phyloP scores from a whole-genome alignment of 2,888 invertebrate species.

The Anthrax anthrax region DNA sequence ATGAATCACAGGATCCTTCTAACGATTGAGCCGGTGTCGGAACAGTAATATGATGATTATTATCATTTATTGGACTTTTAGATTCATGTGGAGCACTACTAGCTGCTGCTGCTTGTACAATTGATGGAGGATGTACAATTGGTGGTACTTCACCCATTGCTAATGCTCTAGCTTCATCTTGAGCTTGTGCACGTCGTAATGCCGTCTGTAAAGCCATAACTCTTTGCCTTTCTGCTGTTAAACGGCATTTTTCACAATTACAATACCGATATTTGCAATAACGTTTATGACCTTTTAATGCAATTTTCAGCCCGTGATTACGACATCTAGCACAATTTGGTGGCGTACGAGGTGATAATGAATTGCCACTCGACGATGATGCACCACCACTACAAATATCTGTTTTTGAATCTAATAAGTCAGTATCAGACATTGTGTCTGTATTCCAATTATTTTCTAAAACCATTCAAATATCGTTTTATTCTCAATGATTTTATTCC shows the following conservation, averaged over 20 bases:
- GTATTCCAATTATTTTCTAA: slow-evolving; percentile 30
- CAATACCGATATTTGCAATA: slow-evolving; percentile 79
- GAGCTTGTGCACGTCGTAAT: slow-evolving; percentile 65
- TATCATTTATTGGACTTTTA: slow-evolving; percentile 18
- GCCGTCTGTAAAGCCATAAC: slow-evolving; percentile 86
- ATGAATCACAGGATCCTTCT: slow-evolving; percentile 42
- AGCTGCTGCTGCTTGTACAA: slow-evolving; percentile 3
- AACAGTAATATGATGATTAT: slow-evolving; percentile 31
- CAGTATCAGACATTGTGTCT: slow-evolving; percentile 38
- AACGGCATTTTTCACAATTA: slow-evolving; percentile 70
- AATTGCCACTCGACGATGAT: slow-evolving; percentile 39
- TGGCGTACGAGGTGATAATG: slow-evolving; percentile 58
- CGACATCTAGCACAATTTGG: slow-evolving; percentile 88
- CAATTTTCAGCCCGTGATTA: slow-evolving; percentile 79
- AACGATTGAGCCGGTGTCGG: slow-evolving; percentile 33
- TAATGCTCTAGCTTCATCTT: slow-evolving; percentile 55
- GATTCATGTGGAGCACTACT: slow-evolving; percentile 4
- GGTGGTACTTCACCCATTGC: slow-evolving; percentile 39
- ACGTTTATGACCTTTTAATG: slow-evolving; percentile 82
- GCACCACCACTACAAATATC: slow-evolving; percentile 36
- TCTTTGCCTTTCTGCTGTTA: slow-evolving; percentile 73
- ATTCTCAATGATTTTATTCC: no score
- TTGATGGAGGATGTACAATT: slow-evolving; percentile 19
- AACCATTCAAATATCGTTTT: slow-evolving; percentile 32
- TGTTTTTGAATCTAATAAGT: slow-evolving; percentile 39